Evolutionary conservation across 2,888 invertebrate species (phyloP).

Genomic region (Mythimna ferrago): DNA sequence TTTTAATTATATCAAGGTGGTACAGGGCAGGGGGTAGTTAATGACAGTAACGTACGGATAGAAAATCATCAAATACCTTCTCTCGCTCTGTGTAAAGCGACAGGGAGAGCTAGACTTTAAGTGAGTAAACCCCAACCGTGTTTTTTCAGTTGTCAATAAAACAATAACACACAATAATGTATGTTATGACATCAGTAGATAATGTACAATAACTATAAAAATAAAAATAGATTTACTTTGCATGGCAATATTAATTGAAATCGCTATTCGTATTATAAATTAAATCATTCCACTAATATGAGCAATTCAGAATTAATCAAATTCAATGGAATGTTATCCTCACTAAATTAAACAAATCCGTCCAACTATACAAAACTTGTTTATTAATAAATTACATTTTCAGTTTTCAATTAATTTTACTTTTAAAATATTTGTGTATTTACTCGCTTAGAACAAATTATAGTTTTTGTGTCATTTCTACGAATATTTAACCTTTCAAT

Average conservation of each 20-base stretch:
- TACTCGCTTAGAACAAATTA: neutral
- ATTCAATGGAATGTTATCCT: constrained; percentile 31
- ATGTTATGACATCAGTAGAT: neutral
- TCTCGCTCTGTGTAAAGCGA: too few relatives aligned
- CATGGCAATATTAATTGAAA: neutral
- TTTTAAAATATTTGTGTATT: constrained; percentile 10
- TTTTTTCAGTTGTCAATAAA: too few relatives aligned
- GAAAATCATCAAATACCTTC: too few relatives aligned
- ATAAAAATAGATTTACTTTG: neutral
- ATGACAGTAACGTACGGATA: too few relatives aligned
- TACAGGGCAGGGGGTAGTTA: too few relatives aligned
- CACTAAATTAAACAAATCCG: constrained; percentile 35
- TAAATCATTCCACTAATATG: constrained; percentile 14
- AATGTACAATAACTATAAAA: neutral
- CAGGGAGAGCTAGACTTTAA: too few relatives aligned
- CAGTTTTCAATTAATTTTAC: constrained; percentile 29
- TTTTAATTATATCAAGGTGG: neutral
- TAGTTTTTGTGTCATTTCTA: neutral
- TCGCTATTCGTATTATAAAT: constrained; percentile 2
- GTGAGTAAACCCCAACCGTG: too few relatives aligned
- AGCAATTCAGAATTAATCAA: constrained; percentile 29
- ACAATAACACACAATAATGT: too few relatives aligned
- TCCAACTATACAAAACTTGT: constrained; percentile 23
- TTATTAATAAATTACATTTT: constrained; percentile 36
- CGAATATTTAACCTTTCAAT: too few relatives aligned